phyloP scores from a whole-genome alignment of 2,888 invertebrate species.

The Pediacus dermestoides region DNA sequence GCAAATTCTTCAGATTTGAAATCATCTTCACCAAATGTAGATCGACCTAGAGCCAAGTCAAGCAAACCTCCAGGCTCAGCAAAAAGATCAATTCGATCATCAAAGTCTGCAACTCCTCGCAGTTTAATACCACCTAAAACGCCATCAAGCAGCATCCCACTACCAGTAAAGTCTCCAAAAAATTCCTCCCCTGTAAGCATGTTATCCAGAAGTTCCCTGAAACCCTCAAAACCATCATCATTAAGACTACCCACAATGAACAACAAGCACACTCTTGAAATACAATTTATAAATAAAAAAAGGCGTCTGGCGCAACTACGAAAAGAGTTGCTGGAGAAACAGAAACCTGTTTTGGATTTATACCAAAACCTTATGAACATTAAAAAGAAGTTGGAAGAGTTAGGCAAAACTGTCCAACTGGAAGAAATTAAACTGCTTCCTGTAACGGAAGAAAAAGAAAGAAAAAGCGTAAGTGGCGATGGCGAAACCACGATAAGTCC shows the following conservation, averaged over 20 bases:
- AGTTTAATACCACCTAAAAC: constrained; percentile 1
- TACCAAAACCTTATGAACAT: constrained; percentile 41
- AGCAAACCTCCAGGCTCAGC: no score
- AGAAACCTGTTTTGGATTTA: constrained; percentile 41
- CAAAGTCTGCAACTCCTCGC: no score
- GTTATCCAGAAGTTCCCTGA: background rate
- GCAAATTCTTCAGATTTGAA: no score
- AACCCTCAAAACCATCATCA: constrained; percentile 12
- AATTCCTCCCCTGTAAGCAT: constrained; percentile 14
- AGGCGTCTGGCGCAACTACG: constrained; percentile 38
- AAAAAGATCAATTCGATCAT: no score
- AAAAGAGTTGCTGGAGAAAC: constrained; percentile 41
- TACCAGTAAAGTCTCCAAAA: constrained; percentile 26
- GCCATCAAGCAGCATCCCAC: constrained; percentile 25
- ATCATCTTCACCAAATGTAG: no score
- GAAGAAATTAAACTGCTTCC: constrained; percentile 37
- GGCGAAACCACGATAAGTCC: constrained; percentile 25
- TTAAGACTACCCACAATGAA: constrained; percentile 14
- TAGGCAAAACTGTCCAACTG: constrained; percentile 39
- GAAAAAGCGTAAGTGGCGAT: constrained; percentile 11
- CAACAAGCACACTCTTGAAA: constrained; percentile 40
- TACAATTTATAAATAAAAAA: constrained; percentile 44
- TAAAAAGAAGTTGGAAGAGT: constrained; percentile 42
- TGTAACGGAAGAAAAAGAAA: constrained; percentile 13
- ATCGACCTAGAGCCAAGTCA: no score